Evolutionary conservation across 2,888 invertebrate species (phyloP).

Genomic region (Acanthoscelides obtectus): DNA sequence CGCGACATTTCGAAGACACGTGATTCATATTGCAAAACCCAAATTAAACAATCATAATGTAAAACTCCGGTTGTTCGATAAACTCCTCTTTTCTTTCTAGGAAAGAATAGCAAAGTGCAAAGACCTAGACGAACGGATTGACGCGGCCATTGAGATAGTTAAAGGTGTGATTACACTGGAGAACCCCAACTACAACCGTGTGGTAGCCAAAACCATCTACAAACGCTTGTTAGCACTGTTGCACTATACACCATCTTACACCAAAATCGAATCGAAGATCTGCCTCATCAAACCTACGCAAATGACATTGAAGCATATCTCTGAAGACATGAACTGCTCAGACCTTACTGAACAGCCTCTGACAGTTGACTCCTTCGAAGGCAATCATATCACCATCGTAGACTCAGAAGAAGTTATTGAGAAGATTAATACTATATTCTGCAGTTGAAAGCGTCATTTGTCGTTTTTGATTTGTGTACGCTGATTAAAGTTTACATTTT

Average conservation of each 20-base stretch:
- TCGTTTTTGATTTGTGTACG: neutral
- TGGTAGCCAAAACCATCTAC: constrained; percentile 18
- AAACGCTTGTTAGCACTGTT: constrained; percentile 22
- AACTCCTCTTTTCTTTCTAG: constrained; percentile 9
- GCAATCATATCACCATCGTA: constrained; percentile 67
- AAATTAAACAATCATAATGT: too few species aligned
- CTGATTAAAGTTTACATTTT: neutral
- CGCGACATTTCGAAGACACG: too few species aligned
- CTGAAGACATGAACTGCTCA: constrained; percentile 64
- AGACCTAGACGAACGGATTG: constrained; percentile 12
- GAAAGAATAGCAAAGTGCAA: constrained; percentile 10
- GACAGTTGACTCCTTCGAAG: constrained; percentile 61
- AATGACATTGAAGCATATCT: constrained; percentile 24
- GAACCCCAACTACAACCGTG: constrained; percentile 6
- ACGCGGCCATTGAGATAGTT: constrained; percentile 2
- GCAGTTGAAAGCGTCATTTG: neutral
- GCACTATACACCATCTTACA: constrained; percentile 23
- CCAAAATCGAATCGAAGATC: constrained; percentile 26
- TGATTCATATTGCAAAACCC: too few species aligned
- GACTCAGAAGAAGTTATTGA: constrained; percentile 49
- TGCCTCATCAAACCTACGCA: constrained; percentile 26
- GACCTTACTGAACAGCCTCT: constrained; percentile 55
- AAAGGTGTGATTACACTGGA: neutral
- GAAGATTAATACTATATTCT: neutral
- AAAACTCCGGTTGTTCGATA: too few species aligned